Conservation (phyloP, 2,888 invertebrate species). For the Catocala fraxini region DNA sequence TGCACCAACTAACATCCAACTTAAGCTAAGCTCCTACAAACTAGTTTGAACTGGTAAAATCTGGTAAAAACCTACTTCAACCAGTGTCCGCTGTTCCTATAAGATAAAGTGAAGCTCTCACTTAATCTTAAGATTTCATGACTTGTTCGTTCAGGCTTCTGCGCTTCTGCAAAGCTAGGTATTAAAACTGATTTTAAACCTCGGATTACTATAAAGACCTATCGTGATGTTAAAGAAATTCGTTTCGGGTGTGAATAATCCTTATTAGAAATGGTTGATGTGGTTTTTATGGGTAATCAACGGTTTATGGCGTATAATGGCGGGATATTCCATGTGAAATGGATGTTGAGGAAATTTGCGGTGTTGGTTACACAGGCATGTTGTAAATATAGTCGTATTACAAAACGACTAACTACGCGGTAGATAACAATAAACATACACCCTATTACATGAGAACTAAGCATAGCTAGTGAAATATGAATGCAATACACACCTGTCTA, state of each 20-base stretch:
- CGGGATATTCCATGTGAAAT: slow-evolving; percentile 29
- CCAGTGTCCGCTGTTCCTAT: slow-evolving; percentile 48
- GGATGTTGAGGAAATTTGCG: slow-evolving; percentile 5
- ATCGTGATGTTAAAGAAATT: slow-evolving; percentile 28
- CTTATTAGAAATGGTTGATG: slow-evolving; percentile 30
- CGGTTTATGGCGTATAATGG: slow-evolving; percentile 39
- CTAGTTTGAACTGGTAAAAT: slow-evolving; percentile 37
- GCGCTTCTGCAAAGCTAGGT: slow-evolving; percentile 57
- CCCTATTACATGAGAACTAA: too few relatives aligned
- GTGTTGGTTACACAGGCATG: slow-evolving; percentile 10
- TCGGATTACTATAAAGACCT: slow-evolving; percentile 6
- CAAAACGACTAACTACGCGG: too few relatives aligned
- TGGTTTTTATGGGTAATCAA: slow-evolving; percentile 41
- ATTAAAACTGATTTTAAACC: slow-evolving; percentile 57
- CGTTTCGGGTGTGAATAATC: slow-evolving; percentile 39
- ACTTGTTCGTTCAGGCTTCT: slow-evolving; percentile 47
- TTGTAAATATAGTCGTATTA: not conserved
- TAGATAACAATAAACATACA: too few relatives aligned
- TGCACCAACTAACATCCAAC: slow-evolving; percentile 22
- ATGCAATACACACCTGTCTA: not conserved
- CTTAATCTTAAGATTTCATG: slow-evolving; percentile 62
- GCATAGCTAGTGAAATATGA: too few relatives aligned
- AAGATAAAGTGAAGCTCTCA: slow-evolving; percentile 53
- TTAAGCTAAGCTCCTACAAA: slow-evolving; percentile 38
- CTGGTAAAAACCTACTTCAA: slow-evolving; percentile 36